A percentile compares a stretch with the other conserved stretches of the same genome.
Conservation (phyloP, 2,113 vertebrate genomes). For the Chionomys nivalis region DNA sequence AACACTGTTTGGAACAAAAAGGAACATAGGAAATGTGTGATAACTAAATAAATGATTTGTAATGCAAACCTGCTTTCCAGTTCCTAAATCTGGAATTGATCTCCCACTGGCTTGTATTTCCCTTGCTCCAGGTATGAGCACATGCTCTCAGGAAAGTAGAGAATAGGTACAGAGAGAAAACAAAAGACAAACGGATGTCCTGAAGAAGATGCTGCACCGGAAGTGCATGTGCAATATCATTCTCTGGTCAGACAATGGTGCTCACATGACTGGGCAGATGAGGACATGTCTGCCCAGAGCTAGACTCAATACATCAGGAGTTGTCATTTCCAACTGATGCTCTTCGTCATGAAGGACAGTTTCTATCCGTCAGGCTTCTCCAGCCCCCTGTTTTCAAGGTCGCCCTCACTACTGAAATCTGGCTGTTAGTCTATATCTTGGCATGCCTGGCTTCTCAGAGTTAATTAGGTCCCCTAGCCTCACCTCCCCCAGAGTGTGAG, state of each 20-base stretch:
- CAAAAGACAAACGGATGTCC: neutral
- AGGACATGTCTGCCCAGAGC: slow-evolving; percentile 64
- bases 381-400: slow-evolving; percentile 52
- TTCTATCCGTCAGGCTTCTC: neutral
- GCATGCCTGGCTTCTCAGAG: slow-evolving; percentile 51
- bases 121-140: neutral
- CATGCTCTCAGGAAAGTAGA: neutral
- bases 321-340: slow-evolving; percentile 49
- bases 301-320: slow-evolving; percentile 68
- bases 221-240: neutral
- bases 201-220: neutral
- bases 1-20: neutral
- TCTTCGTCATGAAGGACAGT: slow-evolving; percentile 51
- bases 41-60: neutral
- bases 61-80: slow-evolving; percentile 12
- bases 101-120: neutral
- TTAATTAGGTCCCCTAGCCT: slow-evolving; percentile 54
- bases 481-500: neutral
- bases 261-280: slow-evolving; percentile 23
- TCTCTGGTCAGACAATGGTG: neutral
- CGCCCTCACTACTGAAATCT: neutral
- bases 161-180: neutral
- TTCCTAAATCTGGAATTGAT: neutral
- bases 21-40: neutral
- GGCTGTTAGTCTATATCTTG: slow-evolving; percentile 7